phyloP scores from a whole-genome alignment of 2,888 invertebrate species.

The Leuctra nigra region DNA sequence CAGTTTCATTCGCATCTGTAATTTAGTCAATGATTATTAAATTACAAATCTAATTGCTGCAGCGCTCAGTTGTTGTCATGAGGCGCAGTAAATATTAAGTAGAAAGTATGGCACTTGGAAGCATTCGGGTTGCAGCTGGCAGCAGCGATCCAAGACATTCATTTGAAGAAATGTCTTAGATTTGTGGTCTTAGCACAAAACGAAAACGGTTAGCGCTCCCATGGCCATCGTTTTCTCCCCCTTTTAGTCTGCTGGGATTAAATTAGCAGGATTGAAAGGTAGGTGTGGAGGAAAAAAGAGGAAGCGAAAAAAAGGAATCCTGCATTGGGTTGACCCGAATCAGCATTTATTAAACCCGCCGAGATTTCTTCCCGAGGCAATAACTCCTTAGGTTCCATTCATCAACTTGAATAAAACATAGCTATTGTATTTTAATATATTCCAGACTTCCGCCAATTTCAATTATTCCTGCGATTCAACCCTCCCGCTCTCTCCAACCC shows the following conservation, averaged over 20 bases:
- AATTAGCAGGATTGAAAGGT: conserved; percentile 22
- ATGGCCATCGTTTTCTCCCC: conserved; percentile 32
- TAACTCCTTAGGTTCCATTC: neutral
- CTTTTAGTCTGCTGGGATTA: conserved; percentile 23
- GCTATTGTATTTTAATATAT: conserved; percentile 15
- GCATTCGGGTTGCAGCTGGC: too few relatives aligned
- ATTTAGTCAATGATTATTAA: too few relatives aligned
- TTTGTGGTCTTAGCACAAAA: conserved; percentile 23
- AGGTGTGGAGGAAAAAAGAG: neutral
- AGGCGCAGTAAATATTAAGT: too few relatives aligned
- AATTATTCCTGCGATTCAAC: conserved; percentile 16
- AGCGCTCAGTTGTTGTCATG: too few relatives aligned
- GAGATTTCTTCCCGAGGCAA: neutral
- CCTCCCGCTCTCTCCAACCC: neutral
- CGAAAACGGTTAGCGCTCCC: conserved; percentile 27
- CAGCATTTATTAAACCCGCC: neutral
- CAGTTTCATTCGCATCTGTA: too few relatives aligned
- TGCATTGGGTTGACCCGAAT: conserved; percentile 8
- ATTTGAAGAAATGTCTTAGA: conserved; percentile 24
- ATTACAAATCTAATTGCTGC: too few relatives aligned
- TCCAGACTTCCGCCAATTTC: conserved; percentile 14
- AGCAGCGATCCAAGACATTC: too few relatives aligned
- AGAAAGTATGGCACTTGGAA: too few relatives aligned
- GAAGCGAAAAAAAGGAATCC: neutral
- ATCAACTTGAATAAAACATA: neutral